phyloP scores from a whole-genome alignment of 92 coral and sea anemone genomes.

The Pocillopora meandrina region DNA sequence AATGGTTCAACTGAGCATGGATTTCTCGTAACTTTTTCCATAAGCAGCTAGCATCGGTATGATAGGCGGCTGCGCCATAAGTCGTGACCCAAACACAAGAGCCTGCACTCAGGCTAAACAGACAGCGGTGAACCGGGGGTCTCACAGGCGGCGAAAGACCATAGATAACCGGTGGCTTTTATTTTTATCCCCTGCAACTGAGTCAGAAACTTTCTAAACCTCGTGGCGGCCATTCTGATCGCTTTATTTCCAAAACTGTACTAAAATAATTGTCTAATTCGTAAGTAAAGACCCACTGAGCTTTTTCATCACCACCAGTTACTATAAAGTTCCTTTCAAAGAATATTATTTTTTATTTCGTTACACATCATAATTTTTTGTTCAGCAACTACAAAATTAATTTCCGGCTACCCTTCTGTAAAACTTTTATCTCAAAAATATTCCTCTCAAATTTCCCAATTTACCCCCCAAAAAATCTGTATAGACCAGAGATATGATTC shows the following conservation, averaged over 20 bases:
- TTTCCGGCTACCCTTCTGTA: not conserved
- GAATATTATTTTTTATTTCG: not conserved
- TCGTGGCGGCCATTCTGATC: not conserved
- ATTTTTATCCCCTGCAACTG: too few relatives aligned
- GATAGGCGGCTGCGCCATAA: too few relatives aligned
- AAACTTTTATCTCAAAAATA: not conserved
- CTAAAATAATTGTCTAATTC: not conserved
- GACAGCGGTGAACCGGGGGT: not conserved
- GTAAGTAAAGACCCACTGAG: not conserved
- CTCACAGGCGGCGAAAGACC: not conserved
- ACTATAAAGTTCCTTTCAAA: not conserved
- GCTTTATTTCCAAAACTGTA: constrained; percentile 9
- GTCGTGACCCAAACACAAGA: too few relatives aligned
- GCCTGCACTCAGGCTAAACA: not conserved
- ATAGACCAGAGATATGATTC: not conserved
- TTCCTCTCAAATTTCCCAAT: not conserved
- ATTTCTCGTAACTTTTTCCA: too few relatives aligned
- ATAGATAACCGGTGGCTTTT: too few relatives aligned
- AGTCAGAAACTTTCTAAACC: not conserved
- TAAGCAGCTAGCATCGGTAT: too few relatives aligned
- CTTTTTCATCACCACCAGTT: not conserved
- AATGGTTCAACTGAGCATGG: too few relatives aligned
- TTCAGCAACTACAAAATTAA: not conserved
- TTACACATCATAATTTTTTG: not conserved
- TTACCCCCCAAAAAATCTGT: not conserved